Evolutionary conservation across 2,888 invertebrate genomes (phyloP).

Genomic region (Calliscelio sp.): DNA sequence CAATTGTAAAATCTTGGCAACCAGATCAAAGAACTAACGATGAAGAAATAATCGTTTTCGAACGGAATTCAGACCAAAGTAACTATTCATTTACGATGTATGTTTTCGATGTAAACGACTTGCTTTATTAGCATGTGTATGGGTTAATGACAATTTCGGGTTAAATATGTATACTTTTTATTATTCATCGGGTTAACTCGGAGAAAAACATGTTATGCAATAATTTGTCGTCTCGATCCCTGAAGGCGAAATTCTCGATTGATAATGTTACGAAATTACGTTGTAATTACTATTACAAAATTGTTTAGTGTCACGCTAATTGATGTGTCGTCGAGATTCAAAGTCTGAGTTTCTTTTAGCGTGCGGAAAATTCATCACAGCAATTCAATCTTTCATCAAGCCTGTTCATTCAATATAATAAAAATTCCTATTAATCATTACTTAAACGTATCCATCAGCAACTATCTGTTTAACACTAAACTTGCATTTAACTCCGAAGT

Average conservation of each 20-base stretch:
- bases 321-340: not conserved
- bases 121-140: no score
- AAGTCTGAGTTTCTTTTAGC: not conserved
- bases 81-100: not conserved
- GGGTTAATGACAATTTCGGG: not conserved
- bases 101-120: not conserved
- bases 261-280: not conserved
- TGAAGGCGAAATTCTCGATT: not conserved
- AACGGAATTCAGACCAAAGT: constrained; percentile 18
- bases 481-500: constrained; percentile 46
- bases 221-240: not conserved
- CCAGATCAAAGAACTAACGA: constrained; percentile 24
- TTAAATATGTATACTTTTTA: not conserved
- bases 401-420: constrained; percentile 5
- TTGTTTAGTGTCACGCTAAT: constrained; percentile 21
- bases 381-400: constrained; percentile 18
- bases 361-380: not conserved
- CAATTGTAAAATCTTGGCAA: constrained; percentile 46
- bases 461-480: constrained; percentile 50
- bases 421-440: constrained; percentile 31
- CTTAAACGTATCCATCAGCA: constrained; percentile 29
- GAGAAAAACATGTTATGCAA: not conserved
- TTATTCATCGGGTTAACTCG: no score
- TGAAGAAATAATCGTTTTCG: not conserved
- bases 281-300: constrained; percentile 12